Evolutionary conservation across 2,888 invertebrate genomes (phyloP), one percentile per base, ranked within the genome.

Genomic region (Aplocera efformata): DNA sequence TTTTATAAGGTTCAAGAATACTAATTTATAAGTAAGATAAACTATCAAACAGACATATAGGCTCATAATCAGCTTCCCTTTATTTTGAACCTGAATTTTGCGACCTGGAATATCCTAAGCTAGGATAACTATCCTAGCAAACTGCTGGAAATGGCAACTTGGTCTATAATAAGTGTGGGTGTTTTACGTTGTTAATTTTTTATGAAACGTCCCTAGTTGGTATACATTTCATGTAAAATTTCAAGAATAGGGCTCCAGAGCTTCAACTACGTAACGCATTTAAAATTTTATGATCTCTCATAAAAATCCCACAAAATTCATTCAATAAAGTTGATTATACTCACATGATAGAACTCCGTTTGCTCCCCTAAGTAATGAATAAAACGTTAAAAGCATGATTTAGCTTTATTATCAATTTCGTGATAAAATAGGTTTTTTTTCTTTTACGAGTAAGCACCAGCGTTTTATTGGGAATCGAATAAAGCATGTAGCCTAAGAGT

Each of bases 301-400:
- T 40, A 44, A 44, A 43, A 43, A 27, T 22, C 11, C 34, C 35
- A 29, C 25, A 29, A 36, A 45, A 33, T 29, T 22, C 22, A 29
- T 28, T 31, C 40, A 36, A 37, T 45, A 45, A 45, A 40, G 29
- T 32, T 40, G 44, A 44, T 45, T 45, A 26, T 6, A 22, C 22
- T n/a, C 40, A 40, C 44, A 40, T 26, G 30, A 36, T 22, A 35
- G 24, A 34, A 21, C 25, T 22, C 10, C 35, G 32, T 35, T 38
- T 42, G 35, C 7, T 40, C 36, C n/a, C n/a, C 36, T 40, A 40
- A 32, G 40, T 45, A 45, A 45, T 45, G 40, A 45, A 27, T 36
- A 45, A 35, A 40, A 40, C 32, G 35, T 39, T 46, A 35, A 31
- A 39, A 32, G 32, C 38, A 42, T 42, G 47, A 36, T 42, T 42